Base-by-base conservation (phyloP, 2,888 invertebrate genomes). In the Microctonus aethiopoides region DNA sequence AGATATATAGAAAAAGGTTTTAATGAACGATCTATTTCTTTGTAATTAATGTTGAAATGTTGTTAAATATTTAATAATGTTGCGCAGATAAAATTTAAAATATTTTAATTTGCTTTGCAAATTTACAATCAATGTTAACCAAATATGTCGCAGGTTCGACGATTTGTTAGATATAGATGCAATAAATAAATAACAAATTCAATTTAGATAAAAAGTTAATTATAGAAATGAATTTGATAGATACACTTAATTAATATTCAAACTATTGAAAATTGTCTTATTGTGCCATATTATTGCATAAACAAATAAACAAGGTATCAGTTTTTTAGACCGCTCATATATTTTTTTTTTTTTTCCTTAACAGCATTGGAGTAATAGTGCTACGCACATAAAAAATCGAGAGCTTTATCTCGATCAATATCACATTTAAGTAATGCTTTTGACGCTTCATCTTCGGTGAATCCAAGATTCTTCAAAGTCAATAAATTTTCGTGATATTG, bases 361-460 rank as follows among this genome's bases (percentile, higher is more conserved):
- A 29, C 22, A 36, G 26, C 22, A 2, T 46, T 54, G 51, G 63
- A 54, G 16, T 61, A 16, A 46, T 56, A 56, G 36, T 80, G 83
- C 89, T 93, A 94, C 83, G 92, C 91, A 81, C 95, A 93, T 78
- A 95, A 89, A 83, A 92, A 91, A 85, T 96, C 96, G 80, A 96
- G 88, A 56, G 95, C 95, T 87, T 93, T 93, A 84, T 96, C 95
- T 82, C 93, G 90, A 87, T 96, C 94, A 84, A 94, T 94, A 86
- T 94, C 90, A 83, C 92, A 92, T 81, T 92, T 91, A 39, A 93
- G 87, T 64, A 96, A 89, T 22, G 94, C 95, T 70, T 90, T 90
- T 0, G 92, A 92, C 61, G 93, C 94, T 80, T 90, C 89, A 68
- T 90, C 89, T 87, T 95, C 95, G 0, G 93, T 89, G 86, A 96